phyloP scores from a whole-genome alignment of 2,113 vertebrate species.

The Carollia perspicillata region DNA sequence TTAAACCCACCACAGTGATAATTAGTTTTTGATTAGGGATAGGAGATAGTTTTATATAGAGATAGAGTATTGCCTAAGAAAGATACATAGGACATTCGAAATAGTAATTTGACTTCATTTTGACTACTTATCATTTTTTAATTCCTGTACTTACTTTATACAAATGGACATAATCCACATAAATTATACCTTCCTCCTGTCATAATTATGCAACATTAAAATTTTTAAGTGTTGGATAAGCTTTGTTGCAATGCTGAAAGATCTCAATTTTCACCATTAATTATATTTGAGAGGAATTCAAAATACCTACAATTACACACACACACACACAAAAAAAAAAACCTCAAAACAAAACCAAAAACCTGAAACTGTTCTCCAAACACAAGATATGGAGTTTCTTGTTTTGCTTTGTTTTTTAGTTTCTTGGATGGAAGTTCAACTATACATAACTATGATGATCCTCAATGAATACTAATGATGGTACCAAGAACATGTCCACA shows the following conservation, averaged over 20 bases:
- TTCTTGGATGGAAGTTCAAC: constrained; percentile 11
- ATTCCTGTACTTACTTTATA: background rate
- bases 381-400: background rate
- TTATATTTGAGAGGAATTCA: background rate
- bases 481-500: background rate
- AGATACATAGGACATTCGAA: background rate
- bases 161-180: background rate
- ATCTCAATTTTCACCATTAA: background rate
- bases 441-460: background rate
- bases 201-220: background rate
- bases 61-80: background rate
- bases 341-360: background rate
- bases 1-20: background rate
- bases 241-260: background rate
- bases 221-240: background rate
- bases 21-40: background rate
- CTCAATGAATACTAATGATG: constrained; percentile 17
- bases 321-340: background rate
- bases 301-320: background rate
- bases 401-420: background rate
- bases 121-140: background rate
- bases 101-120: constrained; percentile 25
- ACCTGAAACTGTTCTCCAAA: background rate
- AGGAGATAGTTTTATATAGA: background rate
- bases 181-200: background rate